phyloP scores from a whole-genome alignment of 92 coral and sea anemone species.

The Diadumene lineata region DNA sequence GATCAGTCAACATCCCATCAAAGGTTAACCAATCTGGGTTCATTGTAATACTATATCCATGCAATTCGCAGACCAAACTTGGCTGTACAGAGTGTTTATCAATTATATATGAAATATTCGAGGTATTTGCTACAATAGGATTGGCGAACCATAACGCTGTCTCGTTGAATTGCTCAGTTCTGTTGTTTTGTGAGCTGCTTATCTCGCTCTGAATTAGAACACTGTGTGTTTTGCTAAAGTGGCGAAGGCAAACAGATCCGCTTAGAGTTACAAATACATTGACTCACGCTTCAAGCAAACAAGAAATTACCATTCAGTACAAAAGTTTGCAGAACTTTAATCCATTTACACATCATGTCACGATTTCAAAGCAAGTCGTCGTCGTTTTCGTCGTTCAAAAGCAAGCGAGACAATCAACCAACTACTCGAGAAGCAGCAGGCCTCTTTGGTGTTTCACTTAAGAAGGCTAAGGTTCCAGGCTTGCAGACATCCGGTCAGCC shows the following conservation, averaged over 20 bases:
- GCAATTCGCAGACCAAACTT: slow-evolving; percentile 1
- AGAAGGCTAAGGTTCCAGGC: not conserved
- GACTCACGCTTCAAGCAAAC: not conserved
- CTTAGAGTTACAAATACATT: not conserved
- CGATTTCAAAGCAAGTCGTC: slow-evolving; percentile 10
- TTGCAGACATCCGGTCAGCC: not conserved
- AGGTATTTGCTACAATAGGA: slow-evolving; percentile 6
- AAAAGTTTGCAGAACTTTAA: slow-evolving; percentile 14
- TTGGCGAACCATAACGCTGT: slow-evolving; percentile 19
- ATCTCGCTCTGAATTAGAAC: not conserved
- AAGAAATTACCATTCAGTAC: not conserved
- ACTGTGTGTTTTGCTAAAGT: not conserved
- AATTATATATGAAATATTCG: slow-evolving; percentile 1
- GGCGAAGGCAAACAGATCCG: not conserved
- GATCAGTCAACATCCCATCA: slow-evolving; percentile 12
- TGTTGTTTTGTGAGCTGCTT: slow-evolving; percentile 1
- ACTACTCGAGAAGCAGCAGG: not conserved
- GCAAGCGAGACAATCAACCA: not conserved
- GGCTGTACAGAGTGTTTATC: not conserved
- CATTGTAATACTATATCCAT: not conserved
- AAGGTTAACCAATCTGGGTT: slow-evolving; percentile 1
- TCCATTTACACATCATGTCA: slow-evolving; percentile 25
- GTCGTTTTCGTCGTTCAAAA: not conserved
- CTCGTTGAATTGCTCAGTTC: not conserved
- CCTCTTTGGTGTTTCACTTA: not conserved